Evolutionary conservation across 2,888 invertebrate species (phyloP), one percentile per base, ranked within the genome.

Genomic region (Meghimatium bilineatum): DNA sequence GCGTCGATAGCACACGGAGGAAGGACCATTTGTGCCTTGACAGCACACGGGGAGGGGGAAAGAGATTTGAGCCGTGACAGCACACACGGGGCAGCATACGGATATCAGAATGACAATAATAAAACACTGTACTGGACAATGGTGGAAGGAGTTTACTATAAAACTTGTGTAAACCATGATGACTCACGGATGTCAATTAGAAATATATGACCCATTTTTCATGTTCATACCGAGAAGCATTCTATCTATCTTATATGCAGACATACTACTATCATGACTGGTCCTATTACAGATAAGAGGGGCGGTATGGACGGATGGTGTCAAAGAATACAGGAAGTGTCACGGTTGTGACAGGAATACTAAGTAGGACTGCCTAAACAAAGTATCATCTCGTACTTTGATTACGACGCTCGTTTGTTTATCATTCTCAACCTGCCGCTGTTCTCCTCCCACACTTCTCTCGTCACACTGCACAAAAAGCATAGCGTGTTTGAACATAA

Each of bases 271-370:
- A 34, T 32, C 1, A 20, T 23, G 14, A 8, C 44, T 12, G 5
- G 44, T 44, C 44, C n/a, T n/a, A 44, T 44, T 23, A 36, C 38
- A 38, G 38, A 6, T 3, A 26, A n/a, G 17, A n/a, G 38, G 26
- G 69, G 36, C 1, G 71, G 0, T 17, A 2, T 5, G 26, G 71
- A 38, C 20, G 38, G 20, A 23, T 23, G 71, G 71, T 71, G 26
- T 71, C 71, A 71, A 44, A 38, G 71, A 0, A 5, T 38, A 66
- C 29, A 38, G 38, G n/a, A 71, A 71, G 71, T 71, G 71, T 38
- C 71, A 71, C 36, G 71, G 71, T n/a, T 12, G 71, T 71, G 71
- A 26, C 12, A 38, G 1, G 32, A 8, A 32, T 66, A n/a, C 60
- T n/a, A n/a, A 63, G n/a, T 29, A n/a, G 63, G 63, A 29, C 63